Percentiles rank a stretch among this genome's conserved stretches.
phyloP scores from a whole-genome alignment of 2,113 vertebrate genomes.

The Myrmecophaga tridactyla region DNA sequence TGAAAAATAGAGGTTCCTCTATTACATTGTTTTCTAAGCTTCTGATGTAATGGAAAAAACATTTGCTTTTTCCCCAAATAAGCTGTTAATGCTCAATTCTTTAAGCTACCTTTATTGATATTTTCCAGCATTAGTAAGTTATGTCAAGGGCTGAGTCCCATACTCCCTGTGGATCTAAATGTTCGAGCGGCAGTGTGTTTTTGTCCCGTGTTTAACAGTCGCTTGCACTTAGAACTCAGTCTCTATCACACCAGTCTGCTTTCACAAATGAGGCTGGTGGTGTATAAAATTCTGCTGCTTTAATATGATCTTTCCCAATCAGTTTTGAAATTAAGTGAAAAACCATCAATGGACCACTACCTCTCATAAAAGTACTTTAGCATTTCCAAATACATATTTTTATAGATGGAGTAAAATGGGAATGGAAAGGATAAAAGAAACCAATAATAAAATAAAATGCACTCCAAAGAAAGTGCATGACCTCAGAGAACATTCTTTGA shows the following conservation, averaged over 20 bases:
- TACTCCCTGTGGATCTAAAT: background rate
- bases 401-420: background rate
- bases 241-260: background rate
- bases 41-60: slow-evolving; percentile 21
- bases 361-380: background rate
- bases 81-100: background rate
- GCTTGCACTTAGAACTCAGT: background rate
- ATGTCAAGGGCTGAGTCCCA: background rate
- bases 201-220: background rate
- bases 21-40: slow-evolving; percentile 25
- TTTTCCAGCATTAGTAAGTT: background rate
- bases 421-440: slow-evolving; percentile 45
- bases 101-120: slow-evolving; percentile 15
- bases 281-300: background rate
- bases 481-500: background rate
- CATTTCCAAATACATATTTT: background rate
- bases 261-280: background rate
- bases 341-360: background rate
- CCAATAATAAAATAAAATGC: background rate
- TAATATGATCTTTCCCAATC: background rate
- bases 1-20: slow-evolving; percentile 50
- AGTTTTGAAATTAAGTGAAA: slow-evolving; percentile 48
- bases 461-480: background rate
- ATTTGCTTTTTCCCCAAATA: background rate
- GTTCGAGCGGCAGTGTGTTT: background rate